A percentile compares a stretch with the other conserved stretches of the same genome.
Conservation (phyloP, 2,888 invertebrate species). For the Pheosia gnoma region DNA sequence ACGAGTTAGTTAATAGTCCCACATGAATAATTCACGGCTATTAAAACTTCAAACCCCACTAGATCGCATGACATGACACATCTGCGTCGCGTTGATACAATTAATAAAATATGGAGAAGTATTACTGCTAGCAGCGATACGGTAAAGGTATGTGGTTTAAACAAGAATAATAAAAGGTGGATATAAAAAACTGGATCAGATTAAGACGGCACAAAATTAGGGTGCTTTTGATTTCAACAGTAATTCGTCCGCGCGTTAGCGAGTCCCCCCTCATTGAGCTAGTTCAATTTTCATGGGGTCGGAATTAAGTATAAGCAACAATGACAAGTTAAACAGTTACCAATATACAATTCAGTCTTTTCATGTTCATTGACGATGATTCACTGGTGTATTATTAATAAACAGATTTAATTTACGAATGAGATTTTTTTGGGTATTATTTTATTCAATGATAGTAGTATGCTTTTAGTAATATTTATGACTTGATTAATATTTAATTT, state of each 20-base stretch:
- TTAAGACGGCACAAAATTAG: constrained; percentile 59
- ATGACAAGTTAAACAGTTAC: constrained; percentile 48
- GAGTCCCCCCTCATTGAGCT: constrained; percentile 34
- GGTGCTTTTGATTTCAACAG: constrained; percentile 47
- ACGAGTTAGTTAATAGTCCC: constrained; percentile 19
- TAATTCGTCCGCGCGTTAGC: constrained; percentile 30
- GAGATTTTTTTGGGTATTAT: neutral
- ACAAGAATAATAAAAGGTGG: constrained; percentile 61
- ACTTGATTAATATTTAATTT: too few species aligned
- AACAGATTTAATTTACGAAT: neutral
- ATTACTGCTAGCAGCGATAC: constrained; percentile 52
- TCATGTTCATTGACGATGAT: constrained; percentile 7
- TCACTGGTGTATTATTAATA: neutral
- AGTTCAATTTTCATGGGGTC: constrained; percentile 19
- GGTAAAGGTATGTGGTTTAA: constrained; percentile 64
- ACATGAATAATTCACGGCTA: constrained; percentile 42
- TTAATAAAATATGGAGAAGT: constrained; percentile 58
- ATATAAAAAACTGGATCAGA: constrained; percentile 66
- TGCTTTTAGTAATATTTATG: too few species aligned
- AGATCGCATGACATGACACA: constrained; percentile 54
- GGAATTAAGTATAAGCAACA: constrained; percentile 21
- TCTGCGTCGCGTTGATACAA: constrained; percentile 60
- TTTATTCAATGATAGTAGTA: neutral
- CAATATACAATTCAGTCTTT: constrained; percentile 15
- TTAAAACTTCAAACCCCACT: constrained; percentile 41